These are phyloP conservation scores for Macaca mulatta DNA, from an alignment of 2,113 vertebrate genomes.

Conservation along the genomic window DNA sequence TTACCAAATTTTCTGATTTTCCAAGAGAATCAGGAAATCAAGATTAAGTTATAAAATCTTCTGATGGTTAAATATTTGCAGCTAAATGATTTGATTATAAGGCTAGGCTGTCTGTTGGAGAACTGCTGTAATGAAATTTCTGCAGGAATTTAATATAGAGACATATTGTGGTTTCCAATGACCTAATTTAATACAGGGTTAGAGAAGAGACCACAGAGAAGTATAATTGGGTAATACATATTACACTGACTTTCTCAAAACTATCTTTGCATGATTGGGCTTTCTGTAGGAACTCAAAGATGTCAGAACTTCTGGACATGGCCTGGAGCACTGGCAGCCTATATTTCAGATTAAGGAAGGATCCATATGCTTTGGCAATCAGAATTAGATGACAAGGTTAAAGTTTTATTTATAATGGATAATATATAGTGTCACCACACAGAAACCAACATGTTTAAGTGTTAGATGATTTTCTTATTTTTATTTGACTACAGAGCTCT, in stretches of 20 bases:
- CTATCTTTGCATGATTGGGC: not conserved
- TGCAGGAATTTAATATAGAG: not conserved
- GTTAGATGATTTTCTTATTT: not conserved
- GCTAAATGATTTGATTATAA: not conserved
- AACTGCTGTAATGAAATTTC: not conserved
- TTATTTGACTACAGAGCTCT: not conserved
- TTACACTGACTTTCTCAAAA: not conserved
- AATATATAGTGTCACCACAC: not conserved
- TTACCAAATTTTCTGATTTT: not conserved
- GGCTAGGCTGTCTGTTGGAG: not conserved
- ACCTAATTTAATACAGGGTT: not conserved
- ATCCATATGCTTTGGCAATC: not conserved
- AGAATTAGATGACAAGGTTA: not conserved
- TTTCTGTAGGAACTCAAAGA: not conserved
- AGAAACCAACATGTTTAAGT: not conserved
- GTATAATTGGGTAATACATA: not conserved
- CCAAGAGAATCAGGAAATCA: not conserved
- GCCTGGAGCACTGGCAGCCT: not conserved
- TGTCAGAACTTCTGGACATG: not conserved
- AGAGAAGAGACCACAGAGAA: not conserved
- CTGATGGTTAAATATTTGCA: not conserved
- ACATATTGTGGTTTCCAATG: not conserved
- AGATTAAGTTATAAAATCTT: slow-evolving; percentile 8
- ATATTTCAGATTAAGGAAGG: not conserved
- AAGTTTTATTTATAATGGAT: not conserved